Evolutionary conservation across 2,888 invertebrate genomes (phyloP), one percentile per base, ranked within the genome.

Genomic region (Allophyes oxyacanthae): DNA sequence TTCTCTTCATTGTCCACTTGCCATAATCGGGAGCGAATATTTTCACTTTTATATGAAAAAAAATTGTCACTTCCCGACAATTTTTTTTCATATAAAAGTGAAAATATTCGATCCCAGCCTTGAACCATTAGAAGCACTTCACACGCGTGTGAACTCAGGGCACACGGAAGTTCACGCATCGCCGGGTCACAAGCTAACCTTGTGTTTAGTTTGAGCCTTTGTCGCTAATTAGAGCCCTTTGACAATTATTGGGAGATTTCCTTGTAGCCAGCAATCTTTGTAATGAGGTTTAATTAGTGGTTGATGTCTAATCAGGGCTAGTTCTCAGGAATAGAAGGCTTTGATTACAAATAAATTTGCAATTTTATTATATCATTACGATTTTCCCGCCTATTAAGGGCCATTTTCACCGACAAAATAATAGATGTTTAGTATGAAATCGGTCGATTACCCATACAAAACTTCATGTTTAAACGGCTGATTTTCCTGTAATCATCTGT

Each of bases 151-250:
- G 83, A 84, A 83, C 46, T 45, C 30, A 9, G 37, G 70, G 71
- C 71, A 84, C 77, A 70, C 81, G 86, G 86, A 86, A 84, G 82
- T 79, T 74, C 68, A 78, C 72, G 80, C 72, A 61, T 65, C 65
- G 75, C 42, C 49, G 64, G 53, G 14, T 50, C 51, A 50, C 46
- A 36, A 48, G 44, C 57, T 53, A 65, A 65, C 65, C 69, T 48
- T 37, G 14, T 54, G 64, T 75, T 68, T 62, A 71, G 59, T 65
- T 49, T 32, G 46, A 53, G 54, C 54, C 54, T 62, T 37, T 20
- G 36, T 51, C 34, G 20, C 54, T 67, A 77, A 75, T 75, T 74
- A 54, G 49, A 49, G 48, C 34, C 72, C 61, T 66, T 61, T 74
- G 74, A 73, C 71, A 75, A 62, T 73, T 64, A 73, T 76, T 73